Conservation (phyloP, 2,797 vertebrate species). For the Sebastes iracundus region DNA sequence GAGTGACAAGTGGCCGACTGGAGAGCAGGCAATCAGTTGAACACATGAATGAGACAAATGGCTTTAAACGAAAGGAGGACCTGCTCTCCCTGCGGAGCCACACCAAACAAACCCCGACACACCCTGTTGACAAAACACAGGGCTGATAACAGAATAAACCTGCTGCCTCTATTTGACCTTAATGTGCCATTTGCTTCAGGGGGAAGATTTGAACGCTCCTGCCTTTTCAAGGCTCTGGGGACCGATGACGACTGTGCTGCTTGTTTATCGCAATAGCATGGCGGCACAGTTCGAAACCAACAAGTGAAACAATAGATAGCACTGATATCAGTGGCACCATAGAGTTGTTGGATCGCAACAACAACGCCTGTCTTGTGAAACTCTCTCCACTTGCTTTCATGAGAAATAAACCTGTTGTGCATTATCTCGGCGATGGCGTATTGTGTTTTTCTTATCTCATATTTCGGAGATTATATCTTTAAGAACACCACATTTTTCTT, state of each 20-base stretch:
- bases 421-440: neutral
- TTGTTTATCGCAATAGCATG: constrained; percentile 40
- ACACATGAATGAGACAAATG: constrained; percentile 42
- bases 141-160: constrained; percentile 61
- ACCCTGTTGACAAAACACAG: constrained; percentile 69
- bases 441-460: constrained; percentile 26
- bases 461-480: constrained; percentile 33
- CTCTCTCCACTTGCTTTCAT: neutral
- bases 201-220: constrained; percentile 60
- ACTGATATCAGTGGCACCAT: neutral
- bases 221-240: constrained; percentile 57
- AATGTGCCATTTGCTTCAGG: constrained; percentile 49
- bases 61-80: constrained; percentile 33
- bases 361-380: constrained; percentile 5
- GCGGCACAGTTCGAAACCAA: constrained; percentile 40
- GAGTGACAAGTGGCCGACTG: constrained; percentile 37
- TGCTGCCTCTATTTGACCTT: constrained; percentile 64
- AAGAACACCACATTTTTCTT: constrained; percentile 26
- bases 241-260: constrained; percentile 44
- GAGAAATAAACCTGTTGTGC: constrained; percentile 36
- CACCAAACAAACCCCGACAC: constrained; percentile 56
- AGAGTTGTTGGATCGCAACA: neutral
- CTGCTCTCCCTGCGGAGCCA: constrained; percentile 41
- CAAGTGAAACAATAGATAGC: constrained; percentile 36
- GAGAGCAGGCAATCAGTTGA: constrained; percentile 48